A percentile compares a stretch with the other conserved stretches of the same genome.
phyloP scores from a whole-genome alignment of 2,797 vertebrate genomes.

The Megaceryle alcyon region DNA sequence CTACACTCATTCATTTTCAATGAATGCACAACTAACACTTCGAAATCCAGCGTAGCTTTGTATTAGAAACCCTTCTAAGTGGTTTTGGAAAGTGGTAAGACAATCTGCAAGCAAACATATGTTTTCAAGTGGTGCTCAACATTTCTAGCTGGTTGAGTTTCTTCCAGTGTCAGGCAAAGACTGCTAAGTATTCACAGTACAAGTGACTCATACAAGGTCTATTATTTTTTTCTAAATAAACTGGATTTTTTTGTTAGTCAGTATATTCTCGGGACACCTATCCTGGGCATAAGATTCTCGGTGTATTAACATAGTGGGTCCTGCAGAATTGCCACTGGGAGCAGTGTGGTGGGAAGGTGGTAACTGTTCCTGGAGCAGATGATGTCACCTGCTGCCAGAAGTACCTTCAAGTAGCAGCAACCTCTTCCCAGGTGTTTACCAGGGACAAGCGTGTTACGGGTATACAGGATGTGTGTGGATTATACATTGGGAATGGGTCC shows the following conservation, averaged over 20 bases:
- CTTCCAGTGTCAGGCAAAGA: not conserved
- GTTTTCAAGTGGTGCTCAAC: not conserved
- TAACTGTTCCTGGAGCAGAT: not conserved
- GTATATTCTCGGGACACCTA: not conserved
- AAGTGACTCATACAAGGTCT: not conserved
- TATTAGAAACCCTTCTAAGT: not conserved
- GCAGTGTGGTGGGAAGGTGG: not conserved
- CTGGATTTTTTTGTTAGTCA: not conserved
- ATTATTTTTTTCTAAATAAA: not conserved
- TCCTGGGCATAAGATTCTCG: not conserved
- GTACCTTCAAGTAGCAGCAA: not conserved
- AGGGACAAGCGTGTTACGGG: accelerated
- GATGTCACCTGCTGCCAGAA: not conserved
- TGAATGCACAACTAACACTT: not conserved
- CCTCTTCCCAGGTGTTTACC: not conserved
- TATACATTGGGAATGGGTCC: not conserved
- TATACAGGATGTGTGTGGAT: not conserved
- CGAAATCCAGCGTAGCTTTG: not conserved
- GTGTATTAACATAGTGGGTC: not conserved
- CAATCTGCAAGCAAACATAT: not conserved
- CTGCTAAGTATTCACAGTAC: not conserved
- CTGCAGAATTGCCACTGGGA: not conserved
- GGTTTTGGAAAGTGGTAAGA: not conserved
- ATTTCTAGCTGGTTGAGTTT: not conserved
- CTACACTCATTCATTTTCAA: not conserved